A percentile compares a stretch with the other conserved stretches of the same genome.
These are phyloP conservation scores for Clavelina lepadiformis DNA, from an alignment of 23 tunicate species.

Conservation along the genomic window DNA sequence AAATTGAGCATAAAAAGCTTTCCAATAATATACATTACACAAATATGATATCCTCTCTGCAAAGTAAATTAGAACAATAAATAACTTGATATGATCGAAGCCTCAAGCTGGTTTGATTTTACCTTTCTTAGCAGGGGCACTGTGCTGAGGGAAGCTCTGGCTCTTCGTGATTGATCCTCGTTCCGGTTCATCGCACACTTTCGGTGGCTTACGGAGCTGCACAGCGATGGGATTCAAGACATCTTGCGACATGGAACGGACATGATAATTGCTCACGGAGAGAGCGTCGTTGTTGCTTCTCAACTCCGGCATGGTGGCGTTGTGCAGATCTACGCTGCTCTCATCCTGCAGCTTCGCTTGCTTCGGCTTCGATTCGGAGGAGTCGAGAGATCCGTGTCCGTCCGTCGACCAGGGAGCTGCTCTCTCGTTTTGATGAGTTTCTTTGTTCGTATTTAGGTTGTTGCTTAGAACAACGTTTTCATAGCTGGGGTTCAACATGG, in stretches of 20 bases:
- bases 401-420: too few relatives aligned
- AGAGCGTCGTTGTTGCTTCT: background rate
- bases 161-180: constrained; percentile 54
- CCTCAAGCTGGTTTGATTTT: background rate
- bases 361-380: constrained; percentile 79
- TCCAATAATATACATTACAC: too few relatives aligned
- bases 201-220: background rate
- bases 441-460: too few relatives aligned
- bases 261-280: constrained; percentile 2
- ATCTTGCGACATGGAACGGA: constrained; percentile 57
- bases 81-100: background rate
- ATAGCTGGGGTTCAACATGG: constrained; percentile 38
- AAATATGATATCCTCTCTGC: too few relatives aligned
- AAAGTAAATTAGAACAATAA: background rate
- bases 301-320: constrained; percentile 39
- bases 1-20: too few relatives aligned
- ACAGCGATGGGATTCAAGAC: constrained; percentile 10
- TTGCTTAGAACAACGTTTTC: constrained; percentile 48
- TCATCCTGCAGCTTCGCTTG: constrained; percentile 33
- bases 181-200: constrained; percentile 2
- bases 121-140: constrained; percentile 61
- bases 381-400: constrained; percentile 68
- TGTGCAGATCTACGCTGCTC: background rate
- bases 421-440: too few relatives aligned
- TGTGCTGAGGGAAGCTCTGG: constrained; percentile 80